Base-by-base conservation (phyloP, 2,797 vertebrate species). In the Dallia pectoralis region DNA sequence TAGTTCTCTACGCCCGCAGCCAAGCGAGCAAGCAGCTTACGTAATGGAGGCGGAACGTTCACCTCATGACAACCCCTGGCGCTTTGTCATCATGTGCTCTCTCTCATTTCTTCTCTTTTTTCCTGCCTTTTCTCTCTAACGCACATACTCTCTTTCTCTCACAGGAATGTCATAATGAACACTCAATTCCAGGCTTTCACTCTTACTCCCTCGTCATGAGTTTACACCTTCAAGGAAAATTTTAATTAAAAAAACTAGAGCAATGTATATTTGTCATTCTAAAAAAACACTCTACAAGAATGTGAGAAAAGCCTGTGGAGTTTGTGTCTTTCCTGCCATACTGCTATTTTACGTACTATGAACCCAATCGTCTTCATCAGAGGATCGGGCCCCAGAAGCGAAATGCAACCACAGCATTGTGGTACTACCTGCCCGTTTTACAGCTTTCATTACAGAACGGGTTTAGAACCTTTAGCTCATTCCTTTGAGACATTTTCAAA, bases 1-100 rank as follows among this genome's bases (percentile, higher is more conserved):
- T 84, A 79, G 82, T 87, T 88, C 84, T 87, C 87, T 84, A 74
- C 16, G 82, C 84, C 87, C 1, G 84, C 82, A 88, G 89, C 85
- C 87, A 88, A 80, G 84, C 83, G 71, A 80, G 84, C 84, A 69
- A 80, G 79, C 18, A 71, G 85, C 85, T 90, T 91, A 90, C 79
- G 79, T 91, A 91, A 91, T 47, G 44, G 44, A 68, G 70, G 69
- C 75, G n/a, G 22, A 79, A 74, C 79, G 86, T 82, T 77, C 77
- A 75, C 73, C 71, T 76, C 81, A 85, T 83, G 73, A 87, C 77
- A 85, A 77, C 77, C 81, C 67, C 49, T 77, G 77, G 79, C 15
- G 4, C 71, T 76, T 66, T 81, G 78, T 81, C 80, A 76, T 77
- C 19, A 67, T 75, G 79, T 75, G 15, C 27, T 25, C 48, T 49